Evolutionary conservation across 2,888 invertebrate genomes (phyloP), one percentile per base, ranked within the genome.

Genomic region (Tiliacea citrago): DNA sequence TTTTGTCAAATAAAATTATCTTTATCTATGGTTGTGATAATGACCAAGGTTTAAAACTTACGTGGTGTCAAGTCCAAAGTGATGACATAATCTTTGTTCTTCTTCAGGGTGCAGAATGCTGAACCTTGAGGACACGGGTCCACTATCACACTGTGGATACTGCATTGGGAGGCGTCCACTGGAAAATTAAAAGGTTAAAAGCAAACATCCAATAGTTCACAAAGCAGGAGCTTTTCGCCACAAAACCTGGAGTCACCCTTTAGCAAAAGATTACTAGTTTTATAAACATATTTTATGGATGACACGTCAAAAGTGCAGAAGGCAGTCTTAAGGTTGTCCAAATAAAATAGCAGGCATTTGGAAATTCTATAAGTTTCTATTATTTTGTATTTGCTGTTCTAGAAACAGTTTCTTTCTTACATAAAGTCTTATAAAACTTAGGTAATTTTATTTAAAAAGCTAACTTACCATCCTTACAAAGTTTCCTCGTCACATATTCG

Each of bases 51-150:
- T 39, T 2, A 9, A 47, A n/a, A 89, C 93, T 90, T 90, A 95
- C 94, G 89, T 49, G 94, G 94, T 21, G 91, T 92, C 79, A 94
- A 88, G 73, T 93, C 92, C 47, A 94, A 86, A 0, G 90, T 91
- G 73, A 94, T 67, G 1, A 87, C 86, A 74, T 95, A 95, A 0
- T 81, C 88, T 75, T 94, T 94, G 79, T 90, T 88, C 49, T 81
- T 89, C 82, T 92, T 92, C 63, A 95, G 68, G 47, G 87, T 79
- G 79, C 95, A 95, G 84, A 92, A 93, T 12, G 82, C 87, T 0
- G 92, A 91, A 0, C 92, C 92, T 7, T 89, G 88, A 3, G 83
- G 77, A 67, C 95, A 95, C 0, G 93, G 93, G 61, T 94, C 93
- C 67, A 95, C 88, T 8, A 88, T 84, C n/a, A 92, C 93, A 29